Evolutionary conservation across 2,113 vertebrate genomes (phyloP).

Genomic region (Etheostoma cragini): DNA sequence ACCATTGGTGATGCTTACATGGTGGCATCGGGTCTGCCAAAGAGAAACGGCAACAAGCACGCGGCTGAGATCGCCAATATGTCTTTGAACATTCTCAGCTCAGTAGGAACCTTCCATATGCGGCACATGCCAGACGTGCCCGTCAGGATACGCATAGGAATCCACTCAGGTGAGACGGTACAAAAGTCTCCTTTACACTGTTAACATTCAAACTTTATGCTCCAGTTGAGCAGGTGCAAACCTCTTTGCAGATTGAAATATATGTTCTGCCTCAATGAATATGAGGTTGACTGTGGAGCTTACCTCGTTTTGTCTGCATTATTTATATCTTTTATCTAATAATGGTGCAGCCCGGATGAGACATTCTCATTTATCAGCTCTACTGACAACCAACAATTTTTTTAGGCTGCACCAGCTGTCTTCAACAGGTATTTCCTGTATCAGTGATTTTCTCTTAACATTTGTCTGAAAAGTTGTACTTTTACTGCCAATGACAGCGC

Average conservation of each 20-base stretch:
- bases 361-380: background rate
- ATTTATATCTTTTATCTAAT: background rate
- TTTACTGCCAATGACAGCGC: background rate
- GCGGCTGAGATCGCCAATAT: constrained; percentile 94
- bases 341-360: background rate
- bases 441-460: background rate
- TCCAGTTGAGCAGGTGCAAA: background rate
- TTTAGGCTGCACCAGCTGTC: background rate
- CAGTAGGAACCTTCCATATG: constrained; percentile 92
- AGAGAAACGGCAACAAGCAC: constrained; percentile 92
- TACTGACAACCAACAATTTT: background rate
- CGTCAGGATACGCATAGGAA: constrained; percentile 90
- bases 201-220: background rate
- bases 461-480: background rate
- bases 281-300: background rate
- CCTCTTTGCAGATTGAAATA: background rate
- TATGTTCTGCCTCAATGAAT: background rate
- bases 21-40: constrained; percentile 93
- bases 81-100: constrained; percentile 94
- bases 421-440: background rate
- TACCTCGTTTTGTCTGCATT: background rate
- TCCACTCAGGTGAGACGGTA: constrained; percentile 88
- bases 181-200: background rate
- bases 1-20: constrained; percentile 95
- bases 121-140: constrained; percentile 92